phyloP scores from a whole-genome alignment of 2,888 invertebrate species.

The Byasa hedistus region DNA sequence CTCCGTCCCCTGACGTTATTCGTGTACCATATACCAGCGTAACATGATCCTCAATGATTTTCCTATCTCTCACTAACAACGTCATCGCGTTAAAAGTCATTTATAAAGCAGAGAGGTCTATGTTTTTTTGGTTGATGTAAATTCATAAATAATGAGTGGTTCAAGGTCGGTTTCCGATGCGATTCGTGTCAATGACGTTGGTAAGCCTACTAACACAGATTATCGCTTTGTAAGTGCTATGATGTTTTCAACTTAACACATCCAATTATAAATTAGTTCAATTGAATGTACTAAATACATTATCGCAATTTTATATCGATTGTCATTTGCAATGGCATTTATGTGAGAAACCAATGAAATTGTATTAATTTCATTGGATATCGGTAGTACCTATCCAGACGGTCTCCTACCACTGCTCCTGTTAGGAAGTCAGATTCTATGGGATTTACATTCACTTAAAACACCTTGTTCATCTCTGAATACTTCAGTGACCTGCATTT shows the following conservation, averaged over 20 bases:
- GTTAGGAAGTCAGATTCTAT: too few relatives aligned
- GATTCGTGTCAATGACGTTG: slow-evolving; percentile 4
- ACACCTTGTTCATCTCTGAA: too few relatives aligned
- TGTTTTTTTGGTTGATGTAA: slow-evolving; percentile 21
- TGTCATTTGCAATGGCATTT: background rate
- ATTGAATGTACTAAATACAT: background rate
- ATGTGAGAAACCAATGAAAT: too few relatives aligned
- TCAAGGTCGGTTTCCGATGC: slow-evolving; percentile 11
- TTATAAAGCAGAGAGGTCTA: slow-evolving; percentile 14
- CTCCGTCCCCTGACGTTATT: slow-evolving; percentile 48
- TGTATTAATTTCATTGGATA: too few relatives aligned
- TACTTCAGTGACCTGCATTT: too few relatives aligned
- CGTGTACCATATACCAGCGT: slow-evolving; percentile 40
- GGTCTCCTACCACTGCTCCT: too few relatives aligned
- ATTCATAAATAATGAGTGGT: slow-evolving; percentile 30
- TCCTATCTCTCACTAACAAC: slow-evolving; percentile 15
- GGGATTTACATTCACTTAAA: too few relatives aligned
- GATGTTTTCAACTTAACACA: background rate
- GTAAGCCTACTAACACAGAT: background rate
- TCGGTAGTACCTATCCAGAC: too few relatives aligned
- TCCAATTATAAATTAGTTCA: slow-evolving; percentile 2
- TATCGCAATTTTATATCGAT: background rate
- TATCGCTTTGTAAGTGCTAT: background rate
- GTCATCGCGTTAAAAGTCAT: slow-evolving; percentile 29
- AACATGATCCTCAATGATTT: slow-evolving; percentile 38